Percentiles rank a stretch among this genome's conserved stretches.
Evolutionary conservation across 2,113 vertebrate species (phyloP).

Genomic region (Eira barbara): DNA sequence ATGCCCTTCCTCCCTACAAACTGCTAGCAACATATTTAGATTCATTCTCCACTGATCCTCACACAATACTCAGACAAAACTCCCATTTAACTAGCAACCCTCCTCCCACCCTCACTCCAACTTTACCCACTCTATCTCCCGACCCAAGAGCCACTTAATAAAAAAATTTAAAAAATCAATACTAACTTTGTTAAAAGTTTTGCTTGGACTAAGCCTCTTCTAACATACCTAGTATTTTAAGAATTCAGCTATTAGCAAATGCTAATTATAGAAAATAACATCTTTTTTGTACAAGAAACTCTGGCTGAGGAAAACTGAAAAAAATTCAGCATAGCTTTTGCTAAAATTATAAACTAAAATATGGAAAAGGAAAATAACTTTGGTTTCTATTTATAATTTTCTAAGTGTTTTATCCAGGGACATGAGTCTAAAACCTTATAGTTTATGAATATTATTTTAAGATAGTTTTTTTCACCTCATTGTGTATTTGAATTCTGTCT

Average conservation of each 20-base stretch:
- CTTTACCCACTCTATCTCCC: background rate
- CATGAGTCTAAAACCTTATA: background rate
- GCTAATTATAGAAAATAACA: slow-evolving; percentile 17
- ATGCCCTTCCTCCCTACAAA: background rate
- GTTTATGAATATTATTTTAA: slow-evolving; percentile 9
- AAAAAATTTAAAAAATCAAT: background rate
- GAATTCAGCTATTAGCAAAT: slow-evolving; percentile 30
- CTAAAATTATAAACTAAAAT: slow-evolving; percentile 43
- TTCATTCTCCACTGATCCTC: background rate
- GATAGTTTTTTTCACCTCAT: background rate
- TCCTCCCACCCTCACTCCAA: background rate
- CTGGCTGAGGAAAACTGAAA: slow-evolving; percentile 10
- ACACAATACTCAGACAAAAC: background rate
- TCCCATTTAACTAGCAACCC: background rate
- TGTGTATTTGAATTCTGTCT: slow-evolving; percentile 30
- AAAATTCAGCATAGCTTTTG: background rate
- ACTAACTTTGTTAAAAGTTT: background rate
- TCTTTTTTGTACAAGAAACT: background rate
- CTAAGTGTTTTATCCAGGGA: slow-evolving; percentile 13
- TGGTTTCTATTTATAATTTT: slow-evolving; percentile 4
- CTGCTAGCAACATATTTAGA: background rate
- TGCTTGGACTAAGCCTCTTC: slow-evolving; percentile 17
- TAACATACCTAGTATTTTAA: slow-evolving; percentile 27
- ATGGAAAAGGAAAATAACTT: slow-evolving; percentile 24
- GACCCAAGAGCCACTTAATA: background rate